A percentile compares a stretch with the other conserved stretches of the same genome.
phyloP scores from a whole-genome alignment of 2,797 vertebrate species.

The Notoglanidium macrostoma region DNA sequence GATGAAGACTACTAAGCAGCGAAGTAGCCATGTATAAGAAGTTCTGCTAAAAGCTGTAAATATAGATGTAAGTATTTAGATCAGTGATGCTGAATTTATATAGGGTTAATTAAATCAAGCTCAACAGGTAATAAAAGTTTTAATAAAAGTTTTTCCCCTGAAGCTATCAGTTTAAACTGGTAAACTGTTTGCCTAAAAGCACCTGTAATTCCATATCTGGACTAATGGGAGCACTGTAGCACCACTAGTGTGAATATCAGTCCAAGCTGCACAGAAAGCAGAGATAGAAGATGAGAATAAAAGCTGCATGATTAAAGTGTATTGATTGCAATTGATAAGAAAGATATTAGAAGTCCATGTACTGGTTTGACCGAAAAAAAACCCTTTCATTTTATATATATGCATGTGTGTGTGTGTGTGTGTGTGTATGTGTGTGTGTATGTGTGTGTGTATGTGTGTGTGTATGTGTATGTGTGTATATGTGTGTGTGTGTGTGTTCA shows the following conservation, averaged over 20 bases:
- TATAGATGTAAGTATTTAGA: not conserved
- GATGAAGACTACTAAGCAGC: not conserved
- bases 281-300: conserved; percentile 62
- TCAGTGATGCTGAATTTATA: not conserved
- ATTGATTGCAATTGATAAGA: conserved; percentile 70
- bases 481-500: too few species aligned
- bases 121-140: not conserved
- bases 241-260: conserved; percentile 57
- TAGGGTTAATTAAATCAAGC: not conserved
- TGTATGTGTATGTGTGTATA: too few species aligned
- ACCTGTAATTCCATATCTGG: conserved; percentile 63
- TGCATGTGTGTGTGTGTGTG: too few species aligned
- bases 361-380: conserved; percentile 58
- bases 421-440: too few species aligned
- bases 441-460: too few species aligned
- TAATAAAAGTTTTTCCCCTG: not conserved
- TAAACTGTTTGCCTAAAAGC: not conserved
- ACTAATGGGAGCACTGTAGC: conserved; percentile 72
- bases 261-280: not conserved
- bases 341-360: conserved; percentile 58
- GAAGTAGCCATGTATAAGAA: not conserved
- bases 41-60: not conserved
- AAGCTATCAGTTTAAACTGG: not conserved
- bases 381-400: too few species aligned
- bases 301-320: conserved; percentile 65